A percentile compares a stretch with the other conserved stretches of the same genome.
Conservation (phyloP, 2,888 invertebrate genomes). For the Ctenicera cuprea region DNA sequence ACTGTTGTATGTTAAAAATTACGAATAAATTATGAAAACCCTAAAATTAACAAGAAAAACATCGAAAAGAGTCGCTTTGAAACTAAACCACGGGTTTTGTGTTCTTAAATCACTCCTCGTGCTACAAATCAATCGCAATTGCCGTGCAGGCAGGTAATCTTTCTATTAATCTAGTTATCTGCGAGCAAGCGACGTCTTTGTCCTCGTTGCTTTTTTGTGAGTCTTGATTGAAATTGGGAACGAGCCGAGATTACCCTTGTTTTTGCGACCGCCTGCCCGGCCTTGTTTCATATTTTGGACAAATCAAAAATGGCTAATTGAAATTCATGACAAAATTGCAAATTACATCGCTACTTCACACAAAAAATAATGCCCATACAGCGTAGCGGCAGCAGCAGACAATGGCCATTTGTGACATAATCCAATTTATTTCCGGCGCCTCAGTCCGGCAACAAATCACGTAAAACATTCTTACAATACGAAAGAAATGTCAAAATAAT, state of each 20-base stretch:
- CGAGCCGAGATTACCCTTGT: constrained; percentile 34
- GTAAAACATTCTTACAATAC: constrained; percentile 42
- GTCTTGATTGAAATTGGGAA: constrained; percentile 37
- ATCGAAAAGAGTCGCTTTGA: not conserved
- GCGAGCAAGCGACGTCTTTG: constrained; percentile 21
- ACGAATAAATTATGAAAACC: too few relatives aligned
- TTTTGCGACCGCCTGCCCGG: constrained; percentile 24
- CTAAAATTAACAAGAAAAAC: too few relatives aligned
- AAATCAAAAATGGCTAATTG: constrained; percentile 31
- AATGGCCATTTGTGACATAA: constrained; percentile 40
- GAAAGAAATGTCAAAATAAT: constrained; percentile 50
- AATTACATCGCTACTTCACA: constrained; percentile 5
- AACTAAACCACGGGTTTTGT: not conserved
- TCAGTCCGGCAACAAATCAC: constrained; percentile 44
- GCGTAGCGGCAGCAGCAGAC: constrained; percentile 7
- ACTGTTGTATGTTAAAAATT: too few relatives aligned
- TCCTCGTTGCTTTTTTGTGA: constrained; percentile 38
- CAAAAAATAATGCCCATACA: constrained; percentile 3
- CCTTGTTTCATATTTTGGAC: constrained; percentile 29
- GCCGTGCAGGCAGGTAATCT: constrained; percentile 46
- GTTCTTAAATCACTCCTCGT: constrained; percentile 27
- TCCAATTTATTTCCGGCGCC: constrained; percentile 45
- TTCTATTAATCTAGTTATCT: constrained; percentile 48
- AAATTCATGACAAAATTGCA: constrained; percentile 35
- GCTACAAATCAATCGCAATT: constrained; percentile 42